phyloP scores from a whole-genome alignment of 1,140 invertebrate genomes.

The Matsumurasca onukii region DNA sequence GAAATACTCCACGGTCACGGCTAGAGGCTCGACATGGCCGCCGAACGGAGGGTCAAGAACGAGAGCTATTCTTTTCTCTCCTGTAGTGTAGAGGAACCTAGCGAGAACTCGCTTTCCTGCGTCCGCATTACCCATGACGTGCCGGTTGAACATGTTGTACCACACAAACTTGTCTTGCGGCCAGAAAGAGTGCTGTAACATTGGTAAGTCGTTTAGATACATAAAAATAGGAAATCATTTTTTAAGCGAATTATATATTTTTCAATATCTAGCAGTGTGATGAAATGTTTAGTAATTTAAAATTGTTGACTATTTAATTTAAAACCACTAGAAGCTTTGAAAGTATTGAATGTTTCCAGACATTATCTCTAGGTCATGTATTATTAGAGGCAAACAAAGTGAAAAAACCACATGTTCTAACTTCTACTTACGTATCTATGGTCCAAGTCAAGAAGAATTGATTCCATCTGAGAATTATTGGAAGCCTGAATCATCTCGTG shows the following conservation, averaged over 20 bases:
- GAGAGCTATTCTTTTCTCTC: conserved; percentile 58
- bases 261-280: not conserved
- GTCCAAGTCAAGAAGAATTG: conserved; percentile 76
- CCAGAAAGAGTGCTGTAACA: conserved; percentile 54
- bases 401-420: no score
- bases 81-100: conserved; percentile 47
- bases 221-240: not conserved
- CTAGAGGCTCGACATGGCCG: conserved; percentile 76
- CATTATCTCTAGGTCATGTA: no score
- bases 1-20: conserved; percentile 65
- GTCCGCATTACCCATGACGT: conserved; percentile 66
- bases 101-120: conserved; percentile 54
- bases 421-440: conserved; percentile 55
- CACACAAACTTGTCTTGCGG: conserved; percentile 65
- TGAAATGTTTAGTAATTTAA: not conserved
- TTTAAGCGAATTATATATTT: not conserved
- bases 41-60: conserved; percentile 91
- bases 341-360: not conserved
- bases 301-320: not conserved
- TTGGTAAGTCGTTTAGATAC: not conserved
- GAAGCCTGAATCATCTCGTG: conserved; percentile 61
- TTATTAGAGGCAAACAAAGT: no score
- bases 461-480: conserved; percentile 52
- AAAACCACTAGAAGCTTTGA: not conserved
- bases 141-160: conserved; percentile 89